These are phyloP conservation scores for Urosaurus nigricauda DNA, from an alignment of 2,797 vertebrate species.

Conservation along the genomic window DNA sequence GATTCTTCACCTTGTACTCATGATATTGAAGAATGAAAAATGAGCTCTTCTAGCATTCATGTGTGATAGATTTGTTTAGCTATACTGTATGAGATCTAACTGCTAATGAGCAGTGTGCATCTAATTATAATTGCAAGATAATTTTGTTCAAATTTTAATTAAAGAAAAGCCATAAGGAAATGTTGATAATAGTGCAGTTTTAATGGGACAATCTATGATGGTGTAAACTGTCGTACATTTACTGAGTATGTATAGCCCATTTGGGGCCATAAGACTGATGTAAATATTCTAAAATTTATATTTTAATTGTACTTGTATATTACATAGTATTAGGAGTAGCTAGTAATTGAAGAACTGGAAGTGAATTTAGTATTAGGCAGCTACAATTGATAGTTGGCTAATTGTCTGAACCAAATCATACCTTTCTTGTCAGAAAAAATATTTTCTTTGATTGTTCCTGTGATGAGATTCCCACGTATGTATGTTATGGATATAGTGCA, in stretches of 20 bases:
- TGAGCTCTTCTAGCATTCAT: background rate
- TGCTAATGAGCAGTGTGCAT: background rate
- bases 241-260: background rate
- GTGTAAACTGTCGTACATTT: background rate
- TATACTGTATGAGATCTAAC: background rate
- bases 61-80: background rate
- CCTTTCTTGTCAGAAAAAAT: background rate
- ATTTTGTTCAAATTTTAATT: conserved; percentile 18
- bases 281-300: background rate
- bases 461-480: background rate
- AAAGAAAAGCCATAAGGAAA: conserved; percentile 5
- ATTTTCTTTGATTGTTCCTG: background rate
- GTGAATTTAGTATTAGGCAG: background rate
- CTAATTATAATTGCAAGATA: background rate
- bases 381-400: background rate
- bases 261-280: background rate
- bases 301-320: background rate
- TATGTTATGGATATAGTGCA: background rate
- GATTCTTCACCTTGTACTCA: background rate
- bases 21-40: conserved; percentile 7
- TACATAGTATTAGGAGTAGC: background rate
- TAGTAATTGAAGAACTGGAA: background rate
- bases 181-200: background rate
- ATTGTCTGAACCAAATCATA: background rate
- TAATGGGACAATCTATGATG: background rate